Evolutionary conservation across 2,888 invertebrate genomes (phyloP).

Genomic region (Rapana venosa): DNA sequence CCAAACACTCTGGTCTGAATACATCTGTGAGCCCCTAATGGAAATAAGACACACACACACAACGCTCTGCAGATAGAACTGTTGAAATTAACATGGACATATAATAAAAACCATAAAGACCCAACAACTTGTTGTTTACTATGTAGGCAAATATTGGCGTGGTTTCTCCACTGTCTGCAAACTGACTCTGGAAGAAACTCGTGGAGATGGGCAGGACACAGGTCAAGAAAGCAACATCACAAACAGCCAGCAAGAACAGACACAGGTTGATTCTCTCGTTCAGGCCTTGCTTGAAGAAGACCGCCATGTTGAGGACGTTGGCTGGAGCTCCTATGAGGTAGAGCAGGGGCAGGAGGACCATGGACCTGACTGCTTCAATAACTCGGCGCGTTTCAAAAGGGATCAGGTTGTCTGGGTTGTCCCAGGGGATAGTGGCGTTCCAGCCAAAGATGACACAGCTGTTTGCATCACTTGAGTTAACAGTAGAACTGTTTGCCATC

Average conservation of each 20-base stretch:
- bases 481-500: too few relatives aligned
- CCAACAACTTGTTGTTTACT: background rate
- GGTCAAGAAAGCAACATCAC: background rate
- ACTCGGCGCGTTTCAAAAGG: too few relatives aligned
- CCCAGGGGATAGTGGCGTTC: too few relatives aligned
- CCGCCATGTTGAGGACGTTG: slow-evolving; percentile 20
- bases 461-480: too few relatives aligned
- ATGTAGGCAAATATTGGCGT: background rate
- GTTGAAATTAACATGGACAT: background rate
- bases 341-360: background rate
- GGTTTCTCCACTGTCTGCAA: background rate
- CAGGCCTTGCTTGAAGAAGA: slow-evolving; percentile 34
- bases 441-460: too few relatives aligned
- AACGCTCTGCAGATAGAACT: slow-evolving; percentile 14
- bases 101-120: slow-evolving; percentile 9
- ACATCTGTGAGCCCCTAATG: background rate
- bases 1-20: background rate
- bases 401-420: slow-evolving; percentile 4
- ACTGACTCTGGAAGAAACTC: background rate
- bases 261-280: slow-evolving; percentile 23
- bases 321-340: slow-evolving; percentile 1
- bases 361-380: background rate
- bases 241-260: background rate
- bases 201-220: background rate
- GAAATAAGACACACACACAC: slow-evolving; percentile 31